Base-by-base conservation (phyloP, 2,113 vertebrate genomes). In the Propithecus coquereli region DNA sequence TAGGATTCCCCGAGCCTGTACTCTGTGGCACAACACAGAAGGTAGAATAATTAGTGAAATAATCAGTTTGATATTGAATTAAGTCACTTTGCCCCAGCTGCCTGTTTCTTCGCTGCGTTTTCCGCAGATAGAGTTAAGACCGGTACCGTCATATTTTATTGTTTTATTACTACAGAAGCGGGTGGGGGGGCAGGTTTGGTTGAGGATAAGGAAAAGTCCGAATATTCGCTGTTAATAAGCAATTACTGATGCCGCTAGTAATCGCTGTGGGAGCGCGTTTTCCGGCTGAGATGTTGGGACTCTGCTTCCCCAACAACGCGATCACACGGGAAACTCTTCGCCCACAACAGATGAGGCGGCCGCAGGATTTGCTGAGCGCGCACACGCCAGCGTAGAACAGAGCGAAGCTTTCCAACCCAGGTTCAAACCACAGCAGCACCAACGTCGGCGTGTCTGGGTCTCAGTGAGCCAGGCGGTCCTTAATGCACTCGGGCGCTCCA, bases 41-140 rank as follows among this genome's bases (percentile, higher is more conserved):
- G 82, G n/a, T 10, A 87, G 85, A 52, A 14, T 96, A 97, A 98
- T 17, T 76, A 97, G 94, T 98, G 94, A 90, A 94, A 76, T 92
- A 95, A 97, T 85, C 92, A 98, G 94, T 96, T 87, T 86, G 87
- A 37, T 98, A 73, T 73, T 93, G 97, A 96, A 98, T 97, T 92
- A 88, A 96, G 74, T 94, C 95, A 95, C 90, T 94, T 97, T 34
- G 71, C 82, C 70, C 88, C 97, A 94, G 91, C 93, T 91, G 83
- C 95, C n/a, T 59, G 27, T 95, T 94, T 45, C 27, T 13, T 89
- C 77, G 34, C 80, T 25, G 91, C 52, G 45, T 90, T 97, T 95
- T 89, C 89, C 1, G 40, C 77, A 66, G 73, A 95, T 77, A 65
- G 90, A 91, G 89, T 77, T 82, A 47, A 90, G 89, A 74, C 81